Percentiles rank a stretch among this genome's conserved stretches.
phyloP scores from a whole-genome alignment of 2,888 invertebrate species.

The Parnassius mnemosyne region DNA sequence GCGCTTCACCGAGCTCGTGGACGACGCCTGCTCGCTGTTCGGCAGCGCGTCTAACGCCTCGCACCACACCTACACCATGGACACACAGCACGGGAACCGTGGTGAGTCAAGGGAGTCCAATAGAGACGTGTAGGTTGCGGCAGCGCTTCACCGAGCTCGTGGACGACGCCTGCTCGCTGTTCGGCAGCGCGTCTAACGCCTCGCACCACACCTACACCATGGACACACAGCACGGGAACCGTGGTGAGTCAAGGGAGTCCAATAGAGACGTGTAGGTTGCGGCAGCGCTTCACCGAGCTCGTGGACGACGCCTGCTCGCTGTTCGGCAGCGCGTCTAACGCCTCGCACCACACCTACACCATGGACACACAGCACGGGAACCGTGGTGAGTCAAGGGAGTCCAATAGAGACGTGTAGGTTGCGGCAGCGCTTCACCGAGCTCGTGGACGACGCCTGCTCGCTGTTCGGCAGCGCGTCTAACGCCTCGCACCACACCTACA shows the following conservation, averaged over 20 bases:
- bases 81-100: constrained; percentile 35
- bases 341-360: constrained; percentile 61
- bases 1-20: constrained; percentile 82
- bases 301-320: constrained; percentile 90
- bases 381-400: too few species aligned
- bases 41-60: constrained; percentile 82
- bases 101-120: too few species aligned
- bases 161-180: constrained; percentile 89
- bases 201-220: constrained; percentile 58
- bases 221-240: constrained; percentile 38
- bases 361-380: constrained; percentile 41
- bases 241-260: too few species aligned
- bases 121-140: too few species aligned
- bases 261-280: too few species aligned
- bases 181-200: constrained; percentile 83
- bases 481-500: constrained; percentile 63
- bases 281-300: constrained; percentile 78
- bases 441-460: constrained; percentile 89
- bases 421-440: constrained; percentile 74
- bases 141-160: constrained; percentile 81
- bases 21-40: constrained; percentile 89
- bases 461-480: constrained; percentile 84
- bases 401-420: too few species aligned
- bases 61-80: constrained; percentile 55
- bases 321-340: constrained; percentile 83